A percentile compares a stretch with the other conserved stretches of the same genome.
These are phyloP conservation scores for Tupaia tana DNA, from an alignment of 2,113 vertebrate genomes.

Conservation along the genomic window DNA sequence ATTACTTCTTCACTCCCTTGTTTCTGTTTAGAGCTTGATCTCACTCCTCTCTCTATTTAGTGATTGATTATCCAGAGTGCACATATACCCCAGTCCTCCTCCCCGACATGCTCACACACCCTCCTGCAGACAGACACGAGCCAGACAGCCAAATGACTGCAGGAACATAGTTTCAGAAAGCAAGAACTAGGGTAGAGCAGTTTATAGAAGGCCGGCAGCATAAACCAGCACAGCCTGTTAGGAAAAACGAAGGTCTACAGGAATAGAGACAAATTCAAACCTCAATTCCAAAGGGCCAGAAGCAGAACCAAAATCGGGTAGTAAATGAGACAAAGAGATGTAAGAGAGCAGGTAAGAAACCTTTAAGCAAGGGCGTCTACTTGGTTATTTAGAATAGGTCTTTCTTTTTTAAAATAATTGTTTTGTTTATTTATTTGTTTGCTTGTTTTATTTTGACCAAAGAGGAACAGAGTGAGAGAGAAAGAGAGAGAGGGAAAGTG, in stretches of 20 bases:
- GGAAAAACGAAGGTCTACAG: constrained; percentile 28
- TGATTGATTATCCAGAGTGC: constrained; percentile 39
- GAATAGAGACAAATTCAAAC: constrained; percentile 3
- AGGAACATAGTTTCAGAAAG: background rate
- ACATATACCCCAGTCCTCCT: rapidly evolving
- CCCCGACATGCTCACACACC: background rate
- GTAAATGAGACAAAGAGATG: background rate
- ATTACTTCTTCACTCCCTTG: background rate
- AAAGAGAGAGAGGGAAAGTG: too few relatives aligned
- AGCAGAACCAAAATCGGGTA: background rate
- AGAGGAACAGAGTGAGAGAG: too few relatives aligned
- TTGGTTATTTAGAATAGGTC: background rate
- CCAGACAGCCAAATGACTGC: background rate
- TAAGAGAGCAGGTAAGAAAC: background rate
- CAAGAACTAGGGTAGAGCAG: background rate
- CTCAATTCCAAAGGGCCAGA: background rate
- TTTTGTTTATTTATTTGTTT: too few relatives aligned
- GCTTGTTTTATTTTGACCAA: too few relatives aligned
- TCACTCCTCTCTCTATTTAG: background rate
- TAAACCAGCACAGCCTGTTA: background rate
- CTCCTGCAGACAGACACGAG: background rate
- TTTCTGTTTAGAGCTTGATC: background rate
- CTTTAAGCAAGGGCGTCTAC: background rate
- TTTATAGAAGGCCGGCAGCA: background rate
- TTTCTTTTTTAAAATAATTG: too few relatives aligned